Evolutionary conservation across 2,888 invertebrate genomes (phyloP).

Genomic region (Hedychridium roseum): DNA sequence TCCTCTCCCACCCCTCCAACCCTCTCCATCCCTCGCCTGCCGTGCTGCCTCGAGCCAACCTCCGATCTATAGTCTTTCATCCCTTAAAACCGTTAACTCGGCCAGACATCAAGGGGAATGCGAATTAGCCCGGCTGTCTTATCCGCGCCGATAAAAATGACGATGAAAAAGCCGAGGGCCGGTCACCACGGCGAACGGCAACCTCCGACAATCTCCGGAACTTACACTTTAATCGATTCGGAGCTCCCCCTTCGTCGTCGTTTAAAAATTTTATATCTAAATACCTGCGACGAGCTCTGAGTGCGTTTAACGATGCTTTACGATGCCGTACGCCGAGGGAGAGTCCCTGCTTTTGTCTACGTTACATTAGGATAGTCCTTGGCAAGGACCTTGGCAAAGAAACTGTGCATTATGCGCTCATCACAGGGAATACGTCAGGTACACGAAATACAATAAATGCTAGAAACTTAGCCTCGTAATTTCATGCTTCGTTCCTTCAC

Average conservation of each 20-base stretch:
- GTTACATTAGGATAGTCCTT: too few relatives aligned
- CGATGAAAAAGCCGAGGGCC: conserved; percentile 32
- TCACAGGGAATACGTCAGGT: too few relatives aligned
- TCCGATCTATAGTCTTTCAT: conserved; percentile 61
- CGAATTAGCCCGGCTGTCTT: conserved; percentile 57
- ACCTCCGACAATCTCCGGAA: conserved; percentile 17
- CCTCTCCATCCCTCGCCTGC: conserved; percentile 18
- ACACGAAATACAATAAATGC: too few relatives aligned
- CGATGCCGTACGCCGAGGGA: too few relatives aligned
- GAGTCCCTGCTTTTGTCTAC: too few relatives aligned
- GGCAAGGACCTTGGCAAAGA: too few relatives aligned
- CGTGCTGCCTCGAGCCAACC: conserved; percentile 29
- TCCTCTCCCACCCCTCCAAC: conserved; percentile 24
- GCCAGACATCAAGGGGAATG: conserved; percentile 62
- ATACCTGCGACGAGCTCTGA: conserved; percentile 17
- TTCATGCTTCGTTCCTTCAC: too few relatives aligned
- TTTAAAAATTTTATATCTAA: conserved; percentile 33
- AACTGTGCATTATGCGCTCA: too few relatives aligned
- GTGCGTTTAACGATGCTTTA: conserved; percentile 14
- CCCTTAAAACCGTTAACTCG: conserved; percentile 63
- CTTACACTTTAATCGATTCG: conserved; percentile 38
- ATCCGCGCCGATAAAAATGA: conserved; percentile 49
- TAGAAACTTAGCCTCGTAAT: too few relatives aligned
- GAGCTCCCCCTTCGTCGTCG: conserved; percentile 12
- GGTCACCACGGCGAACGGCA: too few relatives aligned